Conservation (phyloP, 2,797 vertebrate species). For the Sebastolobus altivelis region DNA sequence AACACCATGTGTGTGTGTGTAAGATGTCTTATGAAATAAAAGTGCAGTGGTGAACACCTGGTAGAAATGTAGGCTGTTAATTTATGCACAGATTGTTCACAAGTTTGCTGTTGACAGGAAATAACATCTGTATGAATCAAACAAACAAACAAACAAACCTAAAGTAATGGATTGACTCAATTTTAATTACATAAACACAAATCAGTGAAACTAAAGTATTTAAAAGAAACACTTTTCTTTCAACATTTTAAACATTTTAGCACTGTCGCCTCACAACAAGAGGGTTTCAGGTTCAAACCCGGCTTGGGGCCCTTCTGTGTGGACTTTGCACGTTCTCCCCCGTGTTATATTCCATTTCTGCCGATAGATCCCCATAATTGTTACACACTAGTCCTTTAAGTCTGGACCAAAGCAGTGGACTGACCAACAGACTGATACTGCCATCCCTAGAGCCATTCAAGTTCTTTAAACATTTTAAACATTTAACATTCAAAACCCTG, state of each 20-base stretch:
- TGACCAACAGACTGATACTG: background rate
- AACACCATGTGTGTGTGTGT: background rate
- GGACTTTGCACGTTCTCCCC: too few species aligned
- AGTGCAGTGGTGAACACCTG: background rate
- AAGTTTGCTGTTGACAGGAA: background rate
- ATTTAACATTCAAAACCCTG: background rate
- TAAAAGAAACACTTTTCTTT: background rate
- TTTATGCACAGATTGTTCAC: slow-evolving; percentile 15
- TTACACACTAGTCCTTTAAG: background rate
- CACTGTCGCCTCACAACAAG: rapidly evolving
- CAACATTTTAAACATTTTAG: background rate
- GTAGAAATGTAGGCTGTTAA: background rate
- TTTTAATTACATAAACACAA: background rate
- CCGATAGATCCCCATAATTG: too few species aligned
- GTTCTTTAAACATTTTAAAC: background rate
- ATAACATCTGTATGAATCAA: background rate
- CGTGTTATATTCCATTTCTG: too few species aligned
- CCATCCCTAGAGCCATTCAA: background rate
- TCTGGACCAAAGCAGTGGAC: background rate
- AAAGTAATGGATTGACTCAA: background rate
- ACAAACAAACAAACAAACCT: background rate
- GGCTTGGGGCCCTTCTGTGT: too few species aligned
- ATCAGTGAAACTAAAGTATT: slow-evolving; percentile 2
- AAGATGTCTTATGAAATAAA: background rate
- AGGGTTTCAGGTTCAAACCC: rapidly evolving